Evolutionary conservation across 2,113 vertebrate genomes (phyloP).

Genomic region (Condylura cristata): DNA sequence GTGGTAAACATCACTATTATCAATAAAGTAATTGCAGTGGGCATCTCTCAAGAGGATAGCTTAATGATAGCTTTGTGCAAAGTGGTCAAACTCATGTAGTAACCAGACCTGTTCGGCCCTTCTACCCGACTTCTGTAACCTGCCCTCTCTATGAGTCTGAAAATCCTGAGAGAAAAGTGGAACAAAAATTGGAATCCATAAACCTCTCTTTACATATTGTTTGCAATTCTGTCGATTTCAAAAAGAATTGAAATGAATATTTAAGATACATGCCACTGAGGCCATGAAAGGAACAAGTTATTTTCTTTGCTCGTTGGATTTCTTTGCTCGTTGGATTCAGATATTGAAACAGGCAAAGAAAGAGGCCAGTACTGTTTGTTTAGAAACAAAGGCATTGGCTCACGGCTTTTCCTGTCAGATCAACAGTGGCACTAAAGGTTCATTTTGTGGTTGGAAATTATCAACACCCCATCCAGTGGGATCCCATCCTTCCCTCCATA

Average conservation of each 20-base stretch:
- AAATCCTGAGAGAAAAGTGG: slow-evolving; percentile 15
- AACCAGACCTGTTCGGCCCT: not conserved
- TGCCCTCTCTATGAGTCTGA: not conserved
- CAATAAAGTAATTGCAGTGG: not conserved
- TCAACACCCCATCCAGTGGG: not conserved
- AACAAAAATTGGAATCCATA: slow-evolving; percentile 24
- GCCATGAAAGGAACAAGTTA: not conserved
- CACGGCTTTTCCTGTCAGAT: not conserved
- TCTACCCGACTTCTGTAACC: slow-evolving; percentile 39
- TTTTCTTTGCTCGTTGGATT: not conserved
- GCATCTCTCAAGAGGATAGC: not conserved
- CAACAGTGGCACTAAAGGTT: not conserved
- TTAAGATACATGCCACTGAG: slow-evolving; percentile 8
- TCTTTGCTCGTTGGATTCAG: not conserved
- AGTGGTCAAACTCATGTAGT: slow-evolving; percentile 10
- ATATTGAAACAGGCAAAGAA: not conserved
- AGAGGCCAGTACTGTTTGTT: not conserved
- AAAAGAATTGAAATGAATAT: slow-evolving; percentile 36
- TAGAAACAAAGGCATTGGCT: not conserved
- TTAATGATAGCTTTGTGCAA: slow-evolving; percentile 19
- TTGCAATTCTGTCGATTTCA: slow-evolving; percentile 56
- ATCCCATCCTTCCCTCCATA: slow-evolving; percentile 28
- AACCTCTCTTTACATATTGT: slow-evolving; percentile 38
- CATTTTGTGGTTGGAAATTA: not conserved
- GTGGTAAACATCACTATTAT: not conserved